A percentile compares a stretch with the other conserved stretches of the same genome.
phyloP scores from a whole-genome alignment of 2,113 vertebrate genomes.

The Tiliqua scincoides region DNA sequence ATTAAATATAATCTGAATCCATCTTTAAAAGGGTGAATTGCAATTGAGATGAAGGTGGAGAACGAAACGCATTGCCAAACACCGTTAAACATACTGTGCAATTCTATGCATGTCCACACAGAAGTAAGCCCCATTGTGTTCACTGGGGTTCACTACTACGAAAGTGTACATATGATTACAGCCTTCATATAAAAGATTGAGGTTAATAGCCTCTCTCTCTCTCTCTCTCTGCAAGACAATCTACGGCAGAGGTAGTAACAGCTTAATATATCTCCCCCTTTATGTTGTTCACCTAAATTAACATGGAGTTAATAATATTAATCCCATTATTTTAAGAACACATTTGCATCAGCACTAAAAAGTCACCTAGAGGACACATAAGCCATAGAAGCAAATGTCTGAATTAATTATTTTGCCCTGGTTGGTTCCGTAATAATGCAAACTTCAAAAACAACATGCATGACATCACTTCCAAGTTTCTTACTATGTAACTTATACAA shows the following conservation, averaged over 20 bases:
- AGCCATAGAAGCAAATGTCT: constrained; percentile 4
- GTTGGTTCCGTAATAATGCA: neutral
- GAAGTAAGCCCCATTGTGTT: no score
- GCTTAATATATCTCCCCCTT: neutral
- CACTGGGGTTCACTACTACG: no score
- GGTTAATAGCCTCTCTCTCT: no score
- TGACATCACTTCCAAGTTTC: neutral
- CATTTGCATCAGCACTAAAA: constrained; percentile 13
- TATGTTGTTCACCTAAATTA: neutral
- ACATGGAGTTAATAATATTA: neutral
- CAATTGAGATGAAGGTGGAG: no score
- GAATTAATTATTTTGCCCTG: constrained; percentile 5
- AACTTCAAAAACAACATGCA: neutral
- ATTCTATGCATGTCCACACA: neutral
- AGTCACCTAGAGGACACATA: neutral
- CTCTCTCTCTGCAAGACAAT: neutral
- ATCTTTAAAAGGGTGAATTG: no score
- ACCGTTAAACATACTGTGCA: neutral
- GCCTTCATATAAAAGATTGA: neutral
- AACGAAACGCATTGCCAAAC: no score
- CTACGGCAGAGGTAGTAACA: neutral
- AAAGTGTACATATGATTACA: neutral
- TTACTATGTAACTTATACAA: neutral
- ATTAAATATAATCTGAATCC: no score
- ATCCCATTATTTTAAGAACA: constrained; percentile 15